Conservation (phyloP, 2,113 vertebrate species). For the Aspiorhynchus laticeps region DNA sequence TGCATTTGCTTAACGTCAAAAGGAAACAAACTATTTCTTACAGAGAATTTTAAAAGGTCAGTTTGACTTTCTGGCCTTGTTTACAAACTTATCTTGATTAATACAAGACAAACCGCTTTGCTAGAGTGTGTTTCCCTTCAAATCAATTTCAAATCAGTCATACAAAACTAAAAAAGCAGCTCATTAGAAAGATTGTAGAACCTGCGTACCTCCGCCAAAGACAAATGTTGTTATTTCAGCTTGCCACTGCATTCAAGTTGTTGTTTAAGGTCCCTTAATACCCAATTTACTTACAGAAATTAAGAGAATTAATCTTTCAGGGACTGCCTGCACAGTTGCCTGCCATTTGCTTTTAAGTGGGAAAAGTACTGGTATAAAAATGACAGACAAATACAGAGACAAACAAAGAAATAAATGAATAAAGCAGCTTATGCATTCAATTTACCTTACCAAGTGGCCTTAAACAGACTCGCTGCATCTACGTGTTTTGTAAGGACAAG, state of each 20-base stretch:
- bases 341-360: conserved; percentile 8
- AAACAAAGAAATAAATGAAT: neutral
- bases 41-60: conserved; percentile 42
- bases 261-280: conserved; percentile 51
- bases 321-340: conserved; percentile 7
- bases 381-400: neutral
- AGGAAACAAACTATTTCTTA: neutral
- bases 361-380: neutral
- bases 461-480: neutral
- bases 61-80: conserved; percentile 22
- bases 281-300: conserved; percentile 54
- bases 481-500: conserved; percentile 34
- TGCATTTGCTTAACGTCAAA: conserved; percentile 40
- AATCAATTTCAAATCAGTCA: conserved; percentile 2
- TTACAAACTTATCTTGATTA: conserved; percentile 6
- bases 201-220: conserved; percentile 33
- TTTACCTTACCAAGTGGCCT: neutral
- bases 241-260: conserved; percentile 42
- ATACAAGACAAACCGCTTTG: neutral
- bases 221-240: conserved; percentile 54
- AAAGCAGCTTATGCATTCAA: neutral
- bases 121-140: neutral
- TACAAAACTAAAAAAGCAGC: neutral
- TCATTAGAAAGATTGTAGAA: neutral
- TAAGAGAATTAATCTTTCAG: conserved; percentile 53